A percentile compares a stretch with the other conserved stretches of the same genome.
Evolutionary conservation across 2,797 vertebrate species (phyloP).

Genomic region (Anguilla pacifica): DNA sequence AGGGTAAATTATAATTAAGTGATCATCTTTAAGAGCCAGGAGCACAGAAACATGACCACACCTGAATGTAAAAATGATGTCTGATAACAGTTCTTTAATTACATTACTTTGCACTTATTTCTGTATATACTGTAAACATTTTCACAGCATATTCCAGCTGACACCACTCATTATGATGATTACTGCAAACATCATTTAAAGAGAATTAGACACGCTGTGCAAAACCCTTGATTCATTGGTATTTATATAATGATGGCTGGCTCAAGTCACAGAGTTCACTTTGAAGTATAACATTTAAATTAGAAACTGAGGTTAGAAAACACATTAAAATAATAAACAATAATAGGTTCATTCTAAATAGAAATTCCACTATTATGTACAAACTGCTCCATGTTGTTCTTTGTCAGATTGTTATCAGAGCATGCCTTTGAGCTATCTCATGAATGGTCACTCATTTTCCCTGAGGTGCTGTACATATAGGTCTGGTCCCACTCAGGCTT

Average conservation of each 20-base stretch:
- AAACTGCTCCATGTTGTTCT: not conserved
- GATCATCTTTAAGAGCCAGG: not conserved
- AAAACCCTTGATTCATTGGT: not conserved
- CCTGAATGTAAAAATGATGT: not conserved
- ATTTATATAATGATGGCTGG: slow-evolving; percentile 8
- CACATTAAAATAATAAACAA: not conserved
- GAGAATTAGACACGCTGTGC: not conserved
- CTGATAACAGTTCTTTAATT: not conserved
- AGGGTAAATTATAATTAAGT: not conserved
- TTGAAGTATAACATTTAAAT: not conserved
- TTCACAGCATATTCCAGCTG: not conserved
- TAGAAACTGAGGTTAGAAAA: slow-evolving; percentile 1
- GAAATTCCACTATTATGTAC: not conserved
- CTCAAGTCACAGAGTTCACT: not conserved
- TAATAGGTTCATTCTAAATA: not conserved
- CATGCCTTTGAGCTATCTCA: not conserved
- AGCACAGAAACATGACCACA: not conserved
- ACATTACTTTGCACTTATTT: not conserved
- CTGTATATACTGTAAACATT: slow-evolving; percentile 6
- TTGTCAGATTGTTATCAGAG: not conserved
- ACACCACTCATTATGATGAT: slow-evolving; percentile 8
- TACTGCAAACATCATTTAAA: slow-evolving; percentile 13
- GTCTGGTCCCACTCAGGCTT: not conserved
- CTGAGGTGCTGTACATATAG: not conserved
- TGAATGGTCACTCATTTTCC: not conserved